Percentiles rank a stretch among this genome's conserved stretches.
Conservation (phyloP, 2,888 invertebrate species). For the Eristalinus aeneus region DNA sequence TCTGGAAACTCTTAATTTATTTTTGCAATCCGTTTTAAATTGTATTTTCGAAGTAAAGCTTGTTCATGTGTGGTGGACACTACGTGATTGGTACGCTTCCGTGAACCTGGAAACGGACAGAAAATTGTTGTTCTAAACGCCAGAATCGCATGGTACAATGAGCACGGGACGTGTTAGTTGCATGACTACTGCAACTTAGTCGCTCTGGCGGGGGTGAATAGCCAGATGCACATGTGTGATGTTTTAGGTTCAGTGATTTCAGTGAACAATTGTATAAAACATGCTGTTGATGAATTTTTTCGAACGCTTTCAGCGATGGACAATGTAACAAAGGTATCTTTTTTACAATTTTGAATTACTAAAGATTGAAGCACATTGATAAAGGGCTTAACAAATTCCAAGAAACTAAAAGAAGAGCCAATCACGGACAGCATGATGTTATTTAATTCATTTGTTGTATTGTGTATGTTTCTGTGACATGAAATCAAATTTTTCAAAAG, state of each 20-base stretch:
- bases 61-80: conserved; percentile 9
- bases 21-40: not conserved
- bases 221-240: not conserved
- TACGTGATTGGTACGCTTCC: not conserved
- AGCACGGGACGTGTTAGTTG: not conserved
- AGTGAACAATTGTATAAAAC: not conserved
- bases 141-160: not conserved
- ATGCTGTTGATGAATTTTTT: not conserved
- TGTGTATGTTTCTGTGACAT: too few species aligned
- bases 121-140: not conserved
- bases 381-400: too few species aligned
- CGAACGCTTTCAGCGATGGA: not conserved
- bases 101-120: not conserved
- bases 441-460: too few species aligned
- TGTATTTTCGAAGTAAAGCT: not conserved
- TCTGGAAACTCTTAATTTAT: conserved; percentile 6
- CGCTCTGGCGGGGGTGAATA: not conserved
- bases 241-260: not conserved
- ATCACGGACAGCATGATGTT: too few species aligned
- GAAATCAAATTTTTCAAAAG: too few species aligned
- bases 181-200: not conserved
- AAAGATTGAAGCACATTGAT: too few species aligned
- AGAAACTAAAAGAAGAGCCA: too few species aligned
- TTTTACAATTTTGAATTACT: too few species aligned
- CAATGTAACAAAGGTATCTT: not conserved